phyloP scores from a whole-genome alignment of 2,113 vertebrate species.

The Labeo catla region DNA sequence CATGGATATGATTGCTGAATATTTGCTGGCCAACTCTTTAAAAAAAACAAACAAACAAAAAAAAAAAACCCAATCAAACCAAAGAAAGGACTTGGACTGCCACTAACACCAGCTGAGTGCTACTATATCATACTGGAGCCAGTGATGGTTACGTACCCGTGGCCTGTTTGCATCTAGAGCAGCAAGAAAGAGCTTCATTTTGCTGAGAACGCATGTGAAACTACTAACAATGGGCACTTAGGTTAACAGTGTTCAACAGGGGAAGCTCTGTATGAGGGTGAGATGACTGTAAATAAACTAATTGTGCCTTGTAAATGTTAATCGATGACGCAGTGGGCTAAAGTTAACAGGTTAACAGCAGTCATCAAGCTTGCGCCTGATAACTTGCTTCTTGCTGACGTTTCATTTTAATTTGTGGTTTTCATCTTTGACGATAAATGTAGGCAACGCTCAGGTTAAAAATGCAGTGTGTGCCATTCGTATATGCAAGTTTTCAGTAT shows the following conservation, averaged over 20 bases:
- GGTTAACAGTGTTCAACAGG: conserved; percentile 71
- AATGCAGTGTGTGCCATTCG: conserved; percentile 79
- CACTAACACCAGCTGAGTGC: conserved; percentile 89
- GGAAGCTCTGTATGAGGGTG: conserved; percentile 63
- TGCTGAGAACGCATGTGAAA: conserved; percentile 82
- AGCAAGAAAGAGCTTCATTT: conserved; percentile 51
- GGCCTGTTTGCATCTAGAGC: conserved; percentile 88
- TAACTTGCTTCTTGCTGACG: conserved; percentile 89
- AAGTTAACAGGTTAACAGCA: conserved; percentile 83
- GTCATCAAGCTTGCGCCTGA: conserved; percentile 85
- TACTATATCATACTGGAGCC: conserved; percentile 80
- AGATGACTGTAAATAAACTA: conserved; percentile 95
- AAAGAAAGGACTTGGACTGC: conserved; percentile 83
- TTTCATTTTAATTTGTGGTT: conserved; percentile 36
- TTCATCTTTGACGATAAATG: conserved; percentile 70
- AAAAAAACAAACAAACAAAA: conserved; percentile 6
- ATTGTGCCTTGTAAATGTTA: conserved; percentile 94
- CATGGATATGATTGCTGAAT: conserved; percentile 89
- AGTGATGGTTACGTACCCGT: conserved; percentile 82
- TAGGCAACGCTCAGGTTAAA: conserved; percentile 77
- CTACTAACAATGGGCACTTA: conserved; percentile 89
- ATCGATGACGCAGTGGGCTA: conserved; percentile 83
- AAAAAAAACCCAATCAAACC: conserved; percentile 47
- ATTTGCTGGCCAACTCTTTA: conserved; percentile 76
- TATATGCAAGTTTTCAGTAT: conserved; percentile 73